Percentiles rank a stretch among this genome's conserved stretches.
phyloP scores from a whole-genome alignment of 23 tunicate species.

The Ascidia mentula region DNA sequence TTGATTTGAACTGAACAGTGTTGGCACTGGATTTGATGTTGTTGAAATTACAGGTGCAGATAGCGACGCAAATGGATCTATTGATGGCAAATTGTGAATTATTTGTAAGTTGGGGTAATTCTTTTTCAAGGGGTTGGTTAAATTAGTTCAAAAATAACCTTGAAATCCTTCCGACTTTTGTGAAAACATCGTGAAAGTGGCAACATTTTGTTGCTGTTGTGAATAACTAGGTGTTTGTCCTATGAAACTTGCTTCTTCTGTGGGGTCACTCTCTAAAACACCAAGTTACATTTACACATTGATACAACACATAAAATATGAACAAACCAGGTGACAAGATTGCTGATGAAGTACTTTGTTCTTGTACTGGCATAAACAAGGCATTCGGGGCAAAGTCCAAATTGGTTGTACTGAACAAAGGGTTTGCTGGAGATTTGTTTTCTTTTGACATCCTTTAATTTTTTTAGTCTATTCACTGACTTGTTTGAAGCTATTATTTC shows the following conservation, averaged over 20 bases:
- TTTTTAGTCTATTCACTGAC: too few relatives aligned
- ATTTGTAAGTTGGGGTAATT: background rate
- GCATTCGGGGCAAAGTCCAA: slow-evolving; percentile 44
- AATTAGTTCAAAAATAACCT: background rate
- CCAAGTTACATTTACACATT: background rate
- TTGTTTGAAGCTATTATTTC: too few relatives aligned
- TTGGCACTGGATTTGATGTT: background rate
- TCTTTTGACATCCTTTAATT: slow-evolving; percentile 51
- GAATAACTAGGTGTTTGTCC: slow-evolving; percentile 26
- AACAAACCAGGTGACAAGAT: slow-evolving; percentile 36
- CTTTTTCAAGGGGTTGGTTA: background rate
- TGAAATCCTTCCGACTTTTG: slow-evolving; percentile 31
- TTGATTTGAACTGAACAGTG: slow-evolving; percentile 29
- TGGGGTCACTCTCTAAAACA: slow-evolving; percentile 39
- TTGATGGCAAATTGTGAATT: background rate
- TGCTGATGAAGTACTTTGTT: slow-evolving; percentile 43
- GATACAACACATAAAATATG: background rate
- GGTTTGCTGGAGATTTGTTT: slow-evolving; percentile 50
- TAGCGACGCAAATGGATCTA: slow-evolving; percentile 62
- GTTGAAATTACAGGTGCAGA: background rate
- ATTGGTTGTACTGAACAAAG: slow-evolving; percentile 62
- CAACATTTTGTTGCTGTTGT: slow-evolving; percentile 26
- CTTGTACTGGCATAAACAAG: slow-evolving; percentile 81
- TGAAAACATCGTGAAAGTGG: slow-evolving; percentile 61
- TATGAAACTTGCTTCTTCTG: slow-evolving; percentile 59